Base-by-base conservation (phyloP, 2,888 invertebrate species). In the Stenchaetothrips biformis region DNA sequence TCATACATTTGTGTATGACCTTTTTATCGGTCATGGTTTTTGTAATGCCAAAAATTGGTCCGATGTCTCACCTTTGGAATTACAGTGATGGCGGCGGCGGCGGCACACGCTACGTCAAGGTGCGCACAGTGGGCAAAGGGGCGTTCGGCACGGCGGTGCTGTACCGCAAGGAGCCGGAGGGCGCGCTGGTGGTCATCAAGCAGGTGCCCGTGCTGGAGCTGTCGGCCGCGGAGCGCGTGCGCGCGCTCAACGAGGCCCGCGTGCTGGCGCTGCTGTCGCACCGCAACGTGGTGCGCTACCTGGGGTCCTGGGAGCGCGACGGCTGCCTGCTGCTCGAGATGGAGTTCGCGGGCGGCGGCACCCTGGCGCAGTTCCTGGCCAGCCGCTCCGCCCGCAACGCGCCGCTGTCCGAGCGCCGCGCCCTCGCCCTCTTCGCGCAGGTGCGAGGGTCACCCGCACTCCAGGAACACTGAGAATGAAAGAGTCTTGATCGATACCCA, bases 301-400 rank as follows among this genome's bases (percentile, higher is more conserved):
- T 91, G 84, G 92, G 93, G 82, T 93, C 92, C 84, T 93, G 93
- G 85, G 92, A 93, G 84, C 90, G 90, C 84, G 92, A 93, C 83
- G 92, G 92, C 13, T 89, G 90, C 4, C 86, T 93, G 47, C 89
- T 92, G 85, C 93, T 93, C 82, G 92, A 94, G 86, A 94, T 94
- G 93, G 93, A 94, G 85, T 94, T 92, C 85, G 93, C 93, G 4
- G 92, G 93, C 85, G 92, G 92, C 25, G 93, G 93, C 13, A 93
- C 92, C 4, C 85, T 94, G 82, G 90, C 92, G 0, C 92, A 93
- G 84, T 89, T 90, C 82, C 88, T 94, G 77, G 86, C 89, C 48
- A 87, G 88, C 77, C 88, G 89, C 48, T 87, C 88, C 53, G 86
- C 85, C 13, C 82, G 67, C 67, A 67, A 21, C 67, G 67, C 67